Conservation (phyloP, 2,888 invertebrate genomes). For the Pterostichus madidus region DNA sequence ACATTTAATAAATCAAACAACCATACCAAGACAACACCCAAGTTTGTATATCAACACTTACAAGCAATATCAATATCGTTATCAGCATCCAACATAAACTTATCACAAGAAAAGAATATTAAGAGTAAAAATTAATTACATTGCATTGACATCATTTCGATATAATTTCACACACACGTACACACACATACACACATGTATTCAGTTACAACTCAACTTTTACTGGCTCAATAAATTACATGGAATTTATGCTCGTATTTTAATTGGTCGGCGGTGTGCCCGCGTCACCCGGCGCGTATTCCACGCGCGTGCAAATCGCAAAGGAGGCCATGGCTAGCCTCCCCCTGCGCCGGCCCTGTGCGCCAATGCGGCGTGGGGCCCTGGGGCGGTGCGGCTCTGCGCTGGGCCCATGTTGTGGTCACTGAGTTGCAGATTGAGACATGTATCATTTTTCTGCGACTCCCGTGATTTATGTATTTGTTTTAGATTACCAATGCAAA, state of each 20-base stretch:
- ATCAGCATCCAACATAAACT: too few relatives aligned
- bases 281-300: background rate
- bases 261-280: constrained; percentile 46
- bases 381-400: background rate
- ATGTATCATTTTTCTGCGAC: constrained; percentile 26
- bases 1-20: too few relatives aligned
- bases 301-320: constrained; percentile 38
- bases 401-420: background rate
- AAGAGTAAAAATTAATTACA: constrained; percentile 1
- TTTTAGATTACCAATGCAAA: background rate
- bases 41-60: too few relatives aligned
- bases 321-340: constrained; percentile 50
- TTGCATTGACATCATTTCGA: constrained; percentile 42
- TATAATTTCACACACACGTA: background rate
- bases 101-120: background rate
- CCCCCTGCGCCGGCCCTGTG: constrained; percentile 8
- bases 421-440: constrained; percentile 14
- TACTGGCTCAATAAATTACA: constrained; percentile 62
- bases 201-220: constrained; percentile 39
- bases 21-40: too few relatives aligned
- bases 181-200: constrained; percentile 11
- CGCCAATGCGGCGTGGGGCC: constrained; percentile 2
- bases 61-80: too few relatives aligned
- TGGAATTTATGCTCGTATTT: constrained; percentile 61
- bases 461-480: constrained; percentile 18